These are phyloP conservation scores for Malurus cyaneus DNA, from an alignment of 2,113 vertebrate species.

Conservation along the genomic window DNA sequence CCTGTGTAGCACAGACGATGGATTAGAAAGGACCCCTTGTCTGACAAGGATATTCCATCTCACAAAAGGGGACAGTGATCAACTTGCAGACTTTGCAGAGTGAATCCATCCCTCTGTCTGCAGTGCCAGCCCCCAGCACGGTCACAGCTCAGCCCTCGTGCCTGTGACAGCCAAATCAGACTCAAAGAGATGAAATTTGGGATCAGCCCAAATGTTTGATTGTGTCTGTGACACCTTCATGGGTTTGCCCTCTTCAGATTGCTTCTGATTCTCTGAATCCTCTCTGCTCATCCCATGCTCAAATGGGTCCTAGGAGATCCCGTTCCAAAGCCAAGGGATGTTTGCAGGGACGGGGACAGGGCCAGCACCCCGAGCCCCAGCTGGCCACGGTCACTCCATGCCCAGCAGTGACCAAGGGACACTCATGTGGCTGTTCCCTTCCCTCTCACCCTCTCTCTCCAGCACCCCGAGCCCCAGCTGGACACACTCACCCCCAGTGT, in stretches of 20 bases:
- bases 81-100: accelerated
- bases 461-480: too few relatives aligned
- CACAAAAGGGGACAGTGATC: neutral
- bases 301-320: accelerated
- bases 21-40: neutral
- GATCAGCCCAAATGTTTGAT: accelerated
- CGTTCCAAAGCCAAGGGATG: neutral
- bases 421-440: too few relatives aligned
- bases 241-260: neutral
- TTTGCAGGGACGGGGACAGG: neutral
- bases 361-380: accelerated
- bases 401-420: too few relatives aligned
- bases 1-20: neutral
- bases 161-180: accelerated
- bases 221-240: too few relatives aligned
- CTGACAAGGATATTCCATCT: neutral
- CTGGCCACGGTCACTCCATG: too few relatives aligned
- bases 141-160: accelerated
- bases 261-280: neutral
- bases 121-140: neutral
- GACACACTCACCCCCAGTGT: too few relatives aligned
- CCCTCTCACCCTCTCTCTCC: too few relatives aligned
- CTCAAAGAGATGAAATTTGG: accelerated
- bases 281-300: accelerated
- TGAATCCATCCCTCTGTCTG: accelerated